Evolutionary conservation across 2,113 vertebrate genomes (phyloP).

Genomic region (Pontoporia blainvillei): DNA sequence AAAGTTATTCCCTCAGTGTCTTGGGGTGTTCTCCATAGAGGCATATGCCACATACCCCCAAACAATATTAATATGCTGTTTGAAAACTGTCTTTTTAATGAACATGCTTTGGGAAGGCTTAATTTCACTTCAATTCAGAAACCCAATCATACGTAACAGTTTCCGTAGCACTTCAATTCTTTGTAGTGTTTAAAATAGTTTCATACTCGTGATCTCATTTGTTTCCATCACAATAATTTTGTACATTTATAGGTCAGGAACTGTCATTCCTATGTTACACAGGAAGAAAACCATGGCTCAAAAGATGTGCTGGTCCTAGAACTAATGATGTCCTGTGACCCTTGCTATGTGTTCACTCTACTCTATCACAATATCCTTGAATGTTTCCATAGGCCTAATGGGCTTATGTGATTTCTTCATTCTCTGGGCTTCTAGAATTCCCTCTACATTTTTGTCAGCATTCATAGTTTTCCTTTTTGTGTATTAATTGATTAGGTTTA

Average conservation of each 20-base stretch:
- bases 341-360: background rate
- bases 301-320: background rate
- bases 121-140: background rate
- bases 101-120: background rate
- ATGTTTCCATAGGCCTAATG: background rate
- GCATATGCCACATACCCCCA: background rate
- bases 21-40: fast-evolving
- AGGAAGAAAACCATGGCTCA: background rate
- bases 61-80: background rate
- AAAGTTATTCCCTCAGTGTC: fast-evolving
- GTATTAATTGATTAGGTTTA: background rate
- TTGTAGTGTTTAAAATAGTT: background rate
- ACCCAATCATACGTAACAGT: background rate
- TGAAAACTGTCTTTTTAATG: background rate
- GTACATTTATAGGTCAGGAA: background rate
- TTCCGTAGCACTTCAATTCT: background rate
- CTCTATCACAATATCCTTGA: background rate
- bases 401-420: background rate
- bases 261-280: background rate
- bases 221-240: background rate
- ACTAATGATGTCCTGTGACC: background rate
- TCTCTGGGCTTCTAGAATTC: background rate
- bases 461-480: background rate
- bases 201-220: background rate
- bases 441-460: background rate